These are phyloP conservation scores for Amiota communis DNA, from an alignment of 2,888 invertebrate species.

Conservation along the genomic window DNA sequence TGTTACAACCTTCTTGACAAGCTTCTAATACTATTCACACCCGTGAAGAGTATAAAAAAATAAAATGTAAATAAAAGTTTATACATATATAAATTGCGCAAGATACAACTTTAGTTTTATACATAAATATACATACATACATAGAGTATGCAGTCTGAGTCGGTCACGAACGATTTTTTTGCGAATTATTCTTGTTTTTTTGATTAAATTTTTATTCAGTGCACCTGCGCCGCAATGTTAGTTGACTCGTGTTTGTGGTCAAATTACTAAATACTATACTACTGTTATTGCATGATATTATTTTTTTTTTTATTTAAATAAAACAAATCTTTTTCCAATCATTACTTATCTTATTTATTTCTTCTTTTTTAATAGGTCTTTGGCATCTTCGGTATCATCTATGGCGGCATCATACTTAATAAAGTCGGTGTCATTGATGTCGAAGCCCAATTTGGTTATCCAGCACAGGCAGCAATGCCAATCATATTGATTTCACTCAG, in stretches of 20 bases:
- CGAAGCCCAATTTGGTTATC: conserved; percentile 74
- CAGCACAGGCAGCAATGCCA: conserved; percentile 76
- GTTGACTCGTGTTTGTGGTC: background rate
- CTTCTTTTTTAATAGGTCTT: conserved; percentile 75
- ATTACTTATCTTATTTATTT: conserved; percentile 10
- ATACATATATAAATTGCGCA: too few relatives aligned
- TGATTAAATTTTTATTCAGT: background rate
- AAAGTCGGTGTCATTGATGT: conserved; percentile 74
- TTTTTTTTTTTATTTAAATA: background rate
- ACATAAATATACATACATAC: too few relatives aligned
- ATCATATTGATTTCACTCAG: conserved; percentile 81
- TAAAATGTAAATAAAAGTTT: background rate
- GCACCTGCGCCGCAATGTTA: too few relatives aligned
- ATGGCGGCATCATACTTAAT: conserved; percentile 79
- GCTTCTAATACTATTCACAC: too few relatives aligned
- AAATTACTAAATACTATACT: background rate
- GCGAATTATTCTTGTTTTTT: background rate
- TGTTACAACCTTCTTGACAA: too few relatives aligned
- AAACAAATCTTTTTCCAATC: background rate
- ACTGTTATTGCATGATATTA: background rate
- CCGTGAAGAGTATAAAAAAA: too few relatives aligned
- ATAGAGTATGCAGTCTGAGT: too few relatives aligned
- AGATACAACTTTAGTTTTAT: too few relatives aligned
- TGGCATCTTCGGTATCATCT: conserved; percentile 80
- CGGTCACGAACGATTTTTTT: too few relatives aligned